phyloP scores from a whole-genome alignment of 2,113 vertebrate genomes.

The Nycticryphes semicollaris region DNA sequence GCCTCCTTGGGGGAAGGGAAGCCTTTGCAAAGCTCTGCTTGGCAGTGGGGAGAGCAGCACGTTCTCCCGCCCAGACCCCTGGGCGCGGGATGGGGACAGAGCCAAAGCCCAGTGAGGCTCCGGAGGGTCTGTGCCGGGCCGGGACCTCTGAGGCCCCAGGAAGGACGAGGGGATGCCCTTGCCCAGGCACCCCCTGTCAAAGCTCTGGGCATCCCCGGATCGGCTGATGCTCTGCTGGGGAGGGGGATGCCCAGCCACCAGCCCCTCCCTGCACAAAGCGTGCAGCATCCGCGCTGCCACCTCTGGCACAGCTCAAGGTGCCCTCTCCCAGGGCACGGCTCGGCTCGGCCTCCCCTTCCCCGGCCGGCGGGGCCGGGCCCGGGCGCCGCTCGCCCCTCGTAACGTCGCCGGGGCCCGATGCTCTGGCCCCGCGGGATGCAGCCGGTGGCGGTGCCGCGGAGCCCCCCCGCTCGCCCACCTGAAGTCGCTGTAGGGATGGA shows the following conservation, averaged over 20 bases:
- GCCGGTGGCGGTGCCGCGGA: not conserved
- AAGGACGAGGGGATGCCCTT: constrained; percentile 33
- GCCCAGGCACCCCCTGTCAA: not conserved
- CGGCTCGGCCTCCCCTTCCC: not conserved
- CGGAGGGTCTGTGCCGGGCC: not conserved
- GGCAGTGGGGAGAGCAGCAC: not conserved
- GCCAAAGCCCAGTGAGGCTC: not conserved
- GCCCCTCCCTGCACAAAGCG: not conserved
- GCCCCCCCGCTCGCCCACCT: not conserved
- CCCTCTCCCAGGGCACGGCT: constrained; percentile 13
- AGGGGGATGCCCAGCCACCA: not conserved
- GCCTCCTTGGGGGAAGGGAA: not conserved
- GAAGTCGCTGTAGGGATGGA: constrained; percentile 84
- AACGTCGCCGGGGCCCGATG: not conserved
- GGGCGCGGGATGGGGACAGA: not conserved
- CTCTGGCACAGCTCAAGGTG: constrained; percentile 47
- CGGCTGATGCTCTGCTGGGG: not conserved
- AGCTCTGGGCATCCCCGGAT: not conserved
- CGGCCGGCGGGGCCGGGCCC: not conserved
- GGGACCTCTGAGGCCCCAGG: not conserved
- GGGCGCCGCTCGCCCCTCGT: not conserved
- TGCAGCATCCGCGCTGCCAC: not conserved
- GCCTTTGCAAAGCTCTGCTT: not conserved
- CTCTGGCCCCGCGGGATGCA: not conserved
- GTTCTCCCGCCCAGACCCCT: not conserved